phyloP scores from a whole-genome alignment of 92 coral and sea anemone species.

The Heteractis magnifica region DNA sequence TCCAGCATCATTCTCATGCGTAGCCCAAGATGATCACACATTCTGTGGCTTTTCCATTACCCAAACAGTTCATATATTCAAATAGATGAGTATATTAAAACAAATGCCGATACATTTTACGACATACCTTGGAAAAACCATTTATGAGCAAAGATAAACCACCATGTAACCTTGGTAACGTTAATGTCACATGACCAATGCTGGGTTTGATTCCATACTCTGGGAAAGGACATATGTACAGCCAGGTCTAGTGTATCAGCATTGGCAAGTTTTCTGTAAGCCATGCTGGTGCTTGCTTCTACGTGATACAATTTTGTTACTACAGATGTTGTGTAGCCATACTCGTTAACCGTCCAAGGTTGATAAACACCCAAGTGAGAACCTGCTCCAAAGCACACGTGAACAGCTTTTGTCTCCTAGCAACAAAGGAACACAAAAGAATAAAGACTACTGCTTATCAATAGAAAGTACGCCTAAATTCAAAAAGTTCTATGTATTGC shows the following conservation, averaged over 20 bases:
- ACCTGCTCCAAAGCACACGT: conserved; percentile 86
- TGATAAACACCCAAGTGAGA: conserved; percentile 86
- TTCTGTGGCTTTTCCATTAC: too few species aligned
- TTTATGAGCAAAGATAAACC: conserved; percentile 95
- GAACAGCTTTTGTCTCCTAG: conserved; percentile 96
- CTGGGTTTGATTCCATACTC: conserved; percentile 97
- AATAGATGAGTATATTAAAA: too few species aligned
- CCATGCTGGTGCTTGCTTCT: conserved; percentile 93
- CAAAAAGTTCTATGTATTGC: not conserved
- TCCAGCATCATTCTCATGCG: too few species aligned
- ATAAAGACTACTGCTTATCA: not conserved
- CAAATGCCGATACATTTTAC: not conserved
- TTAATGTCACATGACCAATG: conserved; percentile 95
- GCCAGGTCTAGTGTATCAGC: conserved; percentile 88
- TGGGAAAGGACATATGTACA: conserved; percentile 93
- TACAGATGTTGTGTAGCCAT: conserved; percentile 96
- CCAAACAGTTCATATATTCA: too few species aligned
- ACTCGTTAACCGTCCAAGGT: conserved; percentile 98
- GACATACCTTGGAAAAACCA: conserved; percentile 90
- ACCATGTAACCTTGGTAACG: conserved; percentile 80
- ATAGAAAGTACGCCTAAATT: not conserved
- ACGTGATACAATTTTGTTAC: conserved; percentile 86
- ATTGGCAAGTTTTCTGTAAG: conserved; percentile 77
- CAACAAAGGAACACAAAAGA: not conserved
- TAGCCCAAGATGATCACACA: too few species aligned